Percentiles rank a stretch among this genome's conserved stretches.
Evolutionary conservation across 2,113 vertebrate genomes (phyloP).

Genomic region (Chlorodrepanis virens): DNA sequence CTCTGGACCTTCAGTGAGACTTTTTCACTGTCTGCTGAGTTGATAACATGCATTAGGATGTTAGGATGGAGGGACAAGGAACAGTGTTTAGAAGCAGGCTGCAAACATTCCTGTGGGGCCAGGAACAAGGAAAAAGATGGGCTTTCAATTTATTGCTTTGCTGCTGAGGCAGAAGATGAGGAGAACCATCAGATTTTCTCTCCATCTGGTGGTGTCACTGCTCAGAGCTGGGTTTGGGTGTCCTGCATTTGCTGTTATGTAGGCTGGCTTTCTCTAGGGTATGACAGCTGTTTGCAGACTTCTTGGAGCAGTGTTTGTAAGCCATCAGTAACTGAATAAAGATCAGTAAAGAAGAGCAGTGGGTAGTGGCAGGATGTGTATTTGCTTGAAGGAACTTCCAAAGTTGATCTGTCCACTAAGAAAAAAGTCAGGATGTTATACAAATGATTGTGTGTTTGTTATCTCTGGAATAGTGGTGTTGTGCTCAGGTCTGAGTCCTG

Average conservation of each 20-base stretch:
- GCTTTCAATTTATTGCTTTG: neutral
- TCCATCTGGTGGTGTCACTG: neutral
- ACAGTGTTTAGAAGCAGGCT: neutral
- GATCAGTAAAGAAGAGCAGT: neutral
- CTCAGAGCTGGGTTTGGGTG: neutral
- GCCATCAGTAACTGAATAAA: neutral
- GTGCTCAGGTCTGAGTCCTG: rapidly evolving
- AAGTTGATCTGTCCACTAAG: neutral
- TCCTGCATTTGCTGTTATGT: rapidly evolving
- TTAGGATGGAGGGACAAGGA: neutral
- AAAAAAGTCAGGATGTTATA: neutral
- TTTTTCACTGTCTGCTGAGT: neutral
- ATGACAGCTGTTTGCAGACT: neutral
- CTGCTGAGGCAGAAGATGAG: neutral
- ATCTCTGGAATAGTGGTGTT: neutral
- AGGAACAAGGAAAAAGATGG: neutral
- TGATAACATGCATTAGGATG: neutral
- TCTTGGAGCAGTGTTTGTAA: neutral
- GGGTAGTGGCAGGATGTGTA: neutral
- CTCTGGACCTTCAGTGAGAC: neutral
- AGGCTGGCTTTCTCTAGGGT: neutral
- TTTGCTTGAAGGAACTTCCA: neutral
- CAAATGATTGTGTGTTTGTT: neutral
- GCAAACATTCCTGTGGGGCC: neutral
- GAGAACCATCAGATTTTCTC: neutral